Base-by-base conservation (phyloP, 2,113 vertebrate genomes). In the Tringa solitaria region DNA sequence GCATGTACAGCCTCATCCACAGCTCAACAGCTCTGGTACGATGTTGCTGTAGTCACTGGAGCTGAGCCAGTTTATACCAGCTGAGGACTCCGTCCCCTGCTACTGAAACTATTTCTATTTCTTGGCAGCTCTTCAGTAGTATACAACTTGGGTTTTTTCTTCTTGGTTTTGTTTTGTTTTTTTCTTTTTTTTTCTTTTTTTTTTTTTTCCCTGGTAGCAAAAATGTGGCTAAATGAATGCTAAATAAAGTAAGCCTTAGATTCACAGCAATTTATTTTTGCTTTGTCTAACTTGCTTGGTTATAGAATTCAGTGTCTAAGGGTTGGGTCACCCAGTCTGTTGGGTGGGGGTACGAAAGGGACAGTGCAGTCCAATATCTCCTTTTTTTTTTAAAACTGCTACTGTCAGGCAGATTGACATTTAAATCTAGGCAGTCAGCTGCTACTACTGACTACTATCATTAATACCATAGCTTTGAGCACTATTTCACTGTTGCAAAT, bases 401-500 rank as follows among this genome's bases (percentile, higher is more conserved):
- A 4, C 70, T 81, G 70, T 32, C 50, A 94, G 74, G 46, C 61
- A 65, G 45, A 89, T 65, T 83, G 50, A 2, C 17, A 54, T 73
- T 94, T 83, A 83, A 72, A 91, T 56, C 69, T 45, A 75, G 59
- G 30, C 60, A 84, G 43, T 89, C 87, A 88, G 37, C 46, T 88
- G 78, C 70, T 91, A 70, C 54, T 76, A 24, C 82, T 93, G 91
- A 73, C 77, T 91, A 39, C 54, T 83, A 59, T 61, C 85, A 84
- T 94, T 91, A 92, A 91, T 80, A 61, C 46, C 30, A 39, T 43
- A 70, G 63, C 68, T 93, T 83, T 93, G n/a, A 92, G 81, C 61
- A 39, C 53, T 89, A 76, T 91, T 95, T 85, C 83, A 78, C 51
- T 72, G 43, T 76, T 90, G 68, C 33, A 94, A 91, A 85, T 63